These are phyloP conservation scores for Mesitornis unicolor DNA, from an alignment of 2,113 vertebrate genomes.

Conservation along the genomic window DNA sequence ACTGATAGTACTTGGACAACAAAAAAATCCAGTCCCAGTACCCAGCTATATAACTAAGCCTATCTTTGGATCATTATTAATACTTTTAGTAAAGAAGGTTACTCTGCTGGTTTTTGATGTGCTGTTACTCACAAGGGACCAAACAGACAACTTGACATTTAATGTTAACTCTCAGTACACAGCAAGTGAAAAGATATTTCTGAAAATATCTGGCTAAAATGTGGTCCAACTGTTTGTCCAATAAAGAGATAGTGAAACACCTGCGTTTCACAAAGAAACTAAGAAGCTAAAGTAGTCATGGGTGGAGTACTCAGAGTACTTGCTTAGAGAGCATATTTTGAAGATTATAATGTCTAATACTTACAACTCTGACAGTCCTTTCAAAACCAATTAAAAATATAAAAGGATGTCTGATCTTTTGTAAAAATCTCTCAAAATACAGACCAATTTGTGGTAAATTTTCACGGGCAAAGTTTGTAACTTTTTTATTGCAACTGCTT, in stretches of 20 bases:
- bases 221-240: background rate
- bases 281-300: background rate
- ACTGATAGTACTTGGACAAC: background rate
- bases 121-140: background rate
- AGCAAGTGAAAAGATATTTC: background rate
- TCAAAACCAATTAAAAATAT: background rate
- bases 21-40: background rate
- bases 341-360: background rate
- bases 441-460: background rate
- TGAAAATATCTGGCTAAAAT: background rate
- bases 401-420: no score
- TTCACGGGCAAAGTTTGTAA: background rate
- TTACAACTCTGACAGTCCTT: background rate
- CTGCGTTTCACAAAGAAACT: background rate
- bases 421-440: no score
- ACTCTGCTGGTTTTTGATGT: background rate
- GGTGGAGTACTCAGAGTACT: background rate
- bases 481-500: background rate
- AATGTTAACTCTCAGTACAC: background rate
- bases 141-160: background rate
- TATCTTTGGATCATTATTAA: background rate
- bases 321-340: background rate
- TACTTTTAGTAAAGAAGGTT: background rate
- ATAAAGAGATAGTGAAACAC: background rate
- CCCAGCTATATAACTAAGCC: background rate